These are phyloP conservation scores for Pelodiscus sinensis DNA, from an alignment of 2,113 vertebrate genomes.

Conservation along the genomic window DNA sequence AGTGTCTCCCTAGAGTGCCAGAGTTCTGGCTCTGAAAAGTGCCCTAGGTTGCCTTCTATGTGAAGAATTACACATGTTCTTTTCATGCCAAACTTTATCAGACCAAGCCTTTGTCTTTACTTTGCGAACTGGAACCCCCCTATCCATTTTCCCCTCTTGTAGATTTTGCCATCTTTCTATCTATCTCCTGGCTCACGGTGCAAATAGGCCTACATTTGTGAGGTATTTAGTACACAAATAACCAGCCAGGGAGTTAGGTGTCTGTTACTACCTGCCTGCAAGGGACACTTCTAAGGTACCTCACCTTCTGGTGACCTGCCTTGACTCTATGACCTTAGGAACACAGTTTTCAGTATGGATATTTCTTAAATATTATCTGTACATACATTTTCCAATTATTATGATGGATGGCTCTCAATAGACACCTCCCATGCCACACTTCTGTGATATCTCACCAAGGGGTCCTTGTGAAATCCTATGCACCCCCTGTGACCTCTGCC, in stretches of 20 bases:
- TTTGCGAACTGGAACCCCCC: neutral
- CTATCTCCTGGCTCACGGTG: neutral
- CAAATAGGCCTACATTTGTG: neutral
- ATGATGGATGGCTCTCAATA: neutral
- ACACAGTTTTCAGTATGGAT: neutral
- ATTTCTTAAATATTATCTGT: neutral
- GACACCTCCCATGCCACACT: neutral
- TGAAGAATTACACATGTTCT: neutral
- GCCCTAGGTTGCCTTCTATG: neutral
- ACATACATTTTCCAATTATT: neutral
- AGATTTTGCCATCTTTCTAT: neutral
- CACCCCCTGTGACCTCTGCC: neutral
- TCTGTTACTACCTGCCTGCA: neutral
- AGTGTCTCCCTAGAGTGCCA: neutral
- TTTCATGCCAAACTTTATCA: neutral
- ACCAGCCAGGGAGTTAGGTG: neutral
- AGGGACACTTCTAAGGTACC: too few species aligned
- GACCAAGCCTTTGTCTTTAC: neutral
- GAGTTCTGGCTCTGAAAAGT: too few species aligned
- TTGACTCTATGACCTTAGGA: neutral
- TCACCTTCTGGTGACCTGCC: neutral
- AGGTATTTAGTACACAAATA: neutral
- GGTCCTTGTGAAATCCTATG: neutral
- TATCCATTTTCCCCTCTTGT: neutral
- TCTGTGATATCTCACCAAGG: neutral